Conservation (phyloP, 1,140 invertebrate species). For the Drosophila quadrilineata region DNA sequence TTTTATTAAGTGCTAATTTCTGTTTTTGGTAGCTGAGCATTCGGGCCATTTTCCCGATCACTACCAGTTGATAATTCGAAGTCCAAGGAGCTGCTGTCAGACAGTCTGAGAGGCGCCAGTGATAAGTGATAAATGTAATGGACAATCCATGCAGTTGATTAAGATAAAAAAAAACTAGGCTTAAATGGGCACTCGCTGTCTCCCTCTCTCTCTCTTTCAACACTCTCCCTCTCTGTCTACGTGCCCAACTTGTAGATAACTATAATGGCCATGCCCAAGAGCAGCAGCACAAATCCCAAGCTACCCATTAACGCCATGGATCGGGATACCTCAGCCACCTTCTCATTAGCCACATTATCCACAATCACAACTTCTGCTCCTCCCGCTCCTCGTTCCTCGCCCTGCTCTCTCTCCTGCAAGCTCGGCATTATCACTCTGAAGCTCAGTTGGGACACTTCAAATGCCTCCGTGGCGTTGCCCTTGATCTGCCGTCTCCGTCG, state of each 20-base stretch:
- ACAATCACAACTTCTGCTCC: background rate
- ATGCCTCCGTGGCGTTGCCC: constrained; percentile 54
- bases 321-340: constrained; percentile 13
- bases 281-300: constrained; percentile 57
- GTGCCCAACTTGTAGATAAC: constrained; percentile 52
- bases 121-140: no score
- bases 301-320: constrained; percentile 50
- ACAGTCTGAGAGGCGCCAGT: no score
- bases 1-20: constrained; percentile 78
- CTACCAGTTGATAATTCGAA: constrained; percentile 38
- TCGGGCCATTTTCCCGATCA: constrained; percentile 28
- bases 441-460: constrained; percentile 55
- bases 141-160: no score
- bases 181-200: no score
- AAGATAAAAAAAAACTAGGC: no score
- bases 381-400: no score
- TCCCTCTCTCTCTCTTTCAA: background rate
- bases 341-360: background rate
- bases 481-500: constrained; percentile 42
- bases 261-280: constrained; percentile 49
- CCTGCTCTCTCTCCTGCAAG: background rate
- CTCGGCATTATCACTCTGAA: constrained; percentile 64
- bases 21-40: constrained; percentile 50
- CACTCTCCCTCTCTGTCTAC: constrained; percentile 3
- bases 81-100: constrained; percentile 10